Evolutionary conservation across 2,797 vertebrate species (phyloP).

Genomic region (Lophius americanus): DNA sequence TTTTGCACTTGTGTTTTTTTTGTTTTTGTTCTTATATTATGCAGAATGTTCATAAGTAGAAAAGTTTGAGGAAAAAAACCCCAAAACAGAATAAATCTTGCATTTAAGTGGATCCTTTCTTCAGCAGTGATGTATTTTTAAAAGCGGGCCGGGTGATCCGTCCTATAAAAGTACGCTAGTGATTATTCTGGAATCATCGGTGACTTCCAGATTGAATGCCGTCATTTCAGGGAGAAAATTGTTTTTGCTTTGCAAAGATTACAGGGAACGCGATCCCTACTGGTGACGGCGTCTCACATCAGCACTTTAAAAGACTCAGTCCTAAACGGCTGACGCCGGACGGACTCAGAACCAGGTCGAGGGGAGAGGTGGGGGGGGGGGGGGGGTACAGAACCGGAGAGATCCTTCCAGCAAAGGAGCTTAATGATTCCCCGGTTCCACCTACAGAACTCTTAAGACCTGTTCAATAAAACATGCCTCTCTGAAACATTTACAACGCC

Average conservation of each 20-base stretch:
- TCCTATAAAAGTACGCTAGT: too few relatives aligned
- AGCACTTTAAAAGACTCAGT: conserved; percentile 26
- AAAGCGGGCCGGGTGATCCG: not conserved
- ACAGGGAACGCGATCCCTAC: conserved; percentile 8
- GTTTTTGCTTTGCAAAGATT: conserved; percentile 25
- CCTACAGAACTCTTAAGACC: conserved; percentile 51
- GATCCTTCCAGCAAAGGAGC: conserved; percentile 51
- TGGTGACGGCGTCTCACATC: conserved; percentile 4
- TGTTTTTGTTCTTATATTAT: too few relatives aligned
- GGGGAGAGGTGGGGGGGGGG: too few relatives aligned
- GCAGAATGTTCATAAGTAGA: too few relatives aligned
- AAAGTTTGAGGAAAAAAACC: too few relatives aligned
- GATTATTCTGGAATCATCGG: conserved; percentile 2
- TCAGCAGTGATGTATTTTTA: not conserved
- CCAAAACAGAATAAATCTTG: too few relatives aligned
- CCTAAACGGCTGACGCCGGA: conserved; percentile 30
- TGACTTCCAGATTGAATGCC: not conserved
- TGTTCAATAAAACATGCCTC: conserved; percentile 75
- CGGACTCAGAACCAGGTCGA: not conserved
- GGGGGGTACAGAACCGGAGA: conserved; percentile 24
- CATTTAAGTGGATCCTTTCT: not conserved
- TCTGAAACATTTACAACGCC: conserved; percentile 73
- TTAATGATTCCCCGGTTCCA: conserved; percentile 45
- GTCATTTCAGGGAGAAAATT: conserved; percentile 34
- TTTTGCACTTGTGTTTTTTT: too few relatives aligned